Base-by-base conservation (phyloP, 2,888 invertebrate species). In the Galerucella nymphaeae region DNA sequence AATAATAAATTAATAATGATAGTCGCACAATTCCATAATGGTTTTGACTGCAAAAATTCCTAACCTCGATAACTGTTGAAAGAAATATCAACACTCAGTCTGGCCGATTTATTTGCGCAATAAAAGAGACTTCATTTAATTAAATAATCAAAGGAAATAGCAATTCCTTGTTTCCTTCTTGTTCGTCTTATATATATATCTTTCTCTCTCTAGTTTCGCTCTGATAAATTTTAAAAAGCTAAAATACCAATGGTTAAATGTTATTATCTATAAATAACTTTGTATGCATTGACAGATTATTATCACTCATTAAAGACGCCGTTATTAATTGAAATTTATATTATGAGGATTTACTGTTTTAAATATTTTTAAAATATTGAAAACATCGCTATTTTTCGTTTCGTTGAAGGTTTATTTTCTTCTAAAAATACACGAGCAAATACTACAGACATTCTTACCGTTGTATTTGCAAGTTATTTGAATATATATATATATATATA, bases 61-160 rank as follows among this genome's bases (percentile, higher is more conserved):
- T 9, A 18, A 10, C n/a, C 16, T 18, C 4, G 18, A 16, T 16
- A 53, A 53, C 53, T 53, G 53, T 53, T 53, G 18, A 2, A 18
- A 53, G 10, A 18, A 18, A 53, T 53, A 53, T 53, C 18, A 53
- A 53, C 18, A 53, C 6, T 3, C 53, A 18, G 53, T 53, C 53
- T 18, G 53, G 16, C 53, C 53, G 18, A 53, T 53, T 53, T 53
- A 53, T 53, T 53, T 53, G 16, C 53, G 16, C 16, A 53, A 16
- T 16, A 59, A 59, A n/a, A 38, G 9, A n/a, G 30, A 42, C 61
- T 62, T 42, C 16, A 62, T 42, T 62, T 41, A 18, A 62, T 62
- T 62, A 62, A 16, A 62, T 62, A 62, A 62, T 62, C 14, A 18
- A 41, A 18, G 42, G 42, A 62, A 42, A 41, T 18, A 18, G 16